phyloP scores from a whole-genome alignment of 1,140 invertebrate genomes.

The Drosophila nigromelanica region DNA sequence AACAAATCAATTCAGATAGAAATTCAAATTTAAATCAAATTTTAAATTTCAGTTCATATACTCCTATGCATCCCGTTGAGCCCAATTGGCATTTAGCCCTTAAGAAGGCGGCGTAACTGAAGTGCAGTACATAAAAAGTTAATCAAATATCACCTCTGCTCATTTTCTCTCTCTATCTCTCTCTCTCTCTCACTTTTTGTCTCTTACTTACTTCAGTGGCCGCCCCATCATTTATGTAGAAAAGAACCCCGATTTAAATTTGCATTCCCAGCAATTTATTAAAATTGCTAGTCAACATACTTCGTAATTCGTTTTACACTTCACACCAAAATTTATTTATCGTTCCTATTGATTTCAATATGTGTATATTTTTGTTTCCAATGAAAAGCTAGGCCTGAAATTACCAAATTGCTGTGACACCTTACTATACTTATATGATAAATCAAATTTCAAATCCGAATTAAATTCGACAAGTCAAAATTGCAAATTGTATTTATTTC shows the following conservation, averaged over 20 bases:
- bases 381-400: conserved; percentile 49
- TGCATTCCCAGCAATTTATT: conserved; percentile 73
- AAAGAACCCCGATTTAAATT: conserved; percentile 42
- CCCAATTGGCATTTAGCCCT: conserved; percentile 42
- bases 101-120: conserved; percentile 29
- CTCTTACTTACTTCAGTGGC: conserved; percentile 47
- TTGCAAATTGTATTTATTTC: conserved; percentile 71
- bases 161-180: conserved; percentile 12
- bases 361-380: conserved; percentile 28
- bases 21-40: conserved; percentile 26
- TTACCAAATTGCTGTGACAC: conserved; percentile 70
- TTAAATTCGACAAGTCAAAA: conserved; percentile 55
- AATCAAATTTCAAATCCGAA: conserved; percentile 41
- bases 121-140: conserved; percentile 8
- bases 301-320: conserved; percentile 54
- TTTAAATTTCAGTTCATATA: conserved; percentile 37
- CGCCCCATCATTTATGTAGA: conserved; percentile 28
- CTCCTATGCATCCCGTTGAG: conserved; percentile 13
- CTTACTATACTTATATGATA: conserved; percentile 77
- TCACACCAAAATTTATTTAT: conserved; percentile 42
- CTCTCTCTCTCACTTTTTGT: conserved; percentile 12
- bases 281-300: conserved; percentile 34
- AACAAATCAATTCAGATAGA: conserved; percentile 41
- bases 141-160: conserved; percentile 12
- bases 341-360: conserved; percentile 42